These are phyloP conservation scores for Drosophila chauvacae DNA, from an alignment of 1,140 invertebrate species.

Conservation along the genomic window DNA sequence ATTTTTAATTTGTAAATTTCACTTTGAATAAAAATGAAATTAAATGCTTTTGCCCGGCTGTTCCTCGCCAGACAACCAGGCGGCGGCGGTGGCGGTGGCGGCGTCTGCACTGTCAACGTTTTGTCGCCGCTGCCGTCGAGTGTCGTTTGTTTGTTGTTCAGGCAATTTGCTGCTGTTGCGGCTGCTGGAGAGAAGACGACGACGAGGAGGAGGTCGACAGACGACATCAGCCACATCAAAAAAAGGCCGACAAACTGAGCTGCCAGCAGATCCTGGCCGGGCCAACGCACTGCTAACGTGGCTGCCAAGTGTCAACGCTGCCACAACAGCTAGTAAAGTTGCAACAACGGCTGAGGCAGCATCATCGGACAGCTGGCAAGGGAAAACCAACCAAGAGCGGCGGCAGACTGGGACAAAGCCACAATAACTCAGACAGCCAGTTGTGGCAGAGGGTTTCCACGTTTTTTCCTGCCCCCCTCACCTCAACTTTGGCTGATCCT, in stretches of 20 bases:
- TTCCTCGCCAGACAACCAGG: slow-evolving; percentile 54
- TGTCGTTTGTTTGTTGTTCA: slow-evolving; percentile 28
- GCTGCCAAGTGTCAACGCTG: slow-evolving; percentile 65
- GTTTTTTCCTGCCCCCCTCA: slow-evolving; percentile 12
- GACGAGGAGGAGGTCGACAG: slow-evolving; percentile 31
- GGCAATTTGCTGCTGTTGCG: slow-evolving; percentile 42
- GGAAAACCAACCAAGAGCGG: not conserved
- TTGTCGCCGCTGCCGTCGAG: slow-evolving; percentile 31
- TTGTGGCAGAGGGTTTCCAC: slow-evolving; percentile 41
- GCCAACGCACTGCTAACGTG: slow-evolving; percentile 61
- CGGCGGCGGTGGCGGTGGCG: slow-evolving; percentile 62
- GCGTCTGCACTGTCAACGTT: slow-evolving; percentile 45
- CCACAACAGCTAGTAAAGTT: slow-evolving; percentile 36
- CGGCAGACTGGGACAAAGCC: slow-evolving; percentile 50
- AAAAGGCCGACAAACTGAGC: slow-evolving; percentile 75
- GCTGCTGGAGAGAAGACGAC: slow-evolving; percentile 8
- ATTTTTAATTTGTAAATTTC: slow-evolving; percentile 75
- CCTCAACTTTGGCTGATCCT: slow-evolving; percentile 62
- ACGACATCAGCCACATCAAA: slow-evolving; percentile 61
- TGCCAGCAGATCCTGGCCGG: slow-evolving; percentile 55
- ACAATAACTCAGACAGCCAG: slow-evolving; percentile 75
- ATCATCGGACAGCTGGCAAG: not conserved
- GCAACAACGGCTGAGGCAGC: slow-evolving; percentile 29
- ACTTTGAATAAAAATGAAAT: slow-evolving; percentile 79
- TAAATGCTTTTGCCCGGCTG: slow-evolving; percentile 57